Evolutionary conservation across 2,113 vertebrate genomes (phyloP).

Genomic region (Elaphurus davidianus): DNA sequence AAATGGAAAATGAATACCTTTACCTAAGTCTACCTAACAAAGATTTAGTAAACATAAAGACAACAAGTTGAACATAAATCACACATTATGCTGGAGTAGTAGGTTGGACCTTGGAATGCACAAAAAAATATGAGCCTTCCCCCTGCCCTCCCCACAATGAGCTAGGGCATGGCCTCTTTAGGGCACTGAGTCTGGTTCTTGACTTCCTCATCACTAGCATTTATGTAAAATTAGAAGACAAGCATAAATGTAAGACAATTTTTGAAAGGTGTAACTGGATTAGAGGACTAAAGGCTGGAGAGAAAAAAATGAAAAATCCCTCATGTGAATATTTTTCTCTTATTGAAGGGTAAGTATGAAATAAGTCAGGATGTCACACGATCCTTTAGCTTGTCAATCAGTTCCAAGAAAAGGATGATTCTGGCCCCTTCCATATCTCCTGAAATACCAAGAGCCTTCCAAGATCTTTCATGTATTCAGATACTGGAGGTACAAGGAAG

Average conservation of each 20-base stretch:
- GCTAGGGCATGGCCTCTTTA: background rate
- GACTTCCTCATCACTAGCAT: background rate
- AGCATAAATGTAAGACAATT: background rate
- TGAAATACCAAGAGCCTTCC: background rate
- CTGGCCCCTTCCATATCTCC: background rate
- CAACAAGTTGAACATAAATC: background rate
- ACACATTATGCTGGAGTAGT: background rate
- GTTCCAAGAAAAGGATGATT: background rate
- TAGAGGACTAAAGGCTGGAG: background rate
- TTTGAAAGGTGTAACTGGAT: background rate
- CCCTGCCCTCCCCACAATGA: background rate
- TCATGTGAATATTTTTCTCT: background rate
- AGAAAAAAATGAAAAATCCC: background rate
- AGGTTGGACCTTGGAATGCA: background rate
- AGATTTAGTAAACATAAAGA: background rate
- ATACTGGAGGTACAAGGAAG: background rate
- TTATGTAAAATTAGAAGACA: background rate
- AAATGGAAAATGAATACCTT: background rate
- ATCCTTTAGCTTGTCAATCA: background rate
- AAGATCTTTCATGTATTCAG: background rate
- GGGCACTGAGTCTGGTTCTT: background rate
- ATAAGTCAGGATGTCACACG: fast-evolving
- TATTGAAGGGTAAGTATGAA: background rate
- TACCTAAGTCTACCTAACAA: background rate
- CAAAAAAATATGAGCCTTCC: background rate